Evolutionary conservation across 2,113 vertebrate species (phyloP).

Genomic region (Pithys albifrons): DNA sequence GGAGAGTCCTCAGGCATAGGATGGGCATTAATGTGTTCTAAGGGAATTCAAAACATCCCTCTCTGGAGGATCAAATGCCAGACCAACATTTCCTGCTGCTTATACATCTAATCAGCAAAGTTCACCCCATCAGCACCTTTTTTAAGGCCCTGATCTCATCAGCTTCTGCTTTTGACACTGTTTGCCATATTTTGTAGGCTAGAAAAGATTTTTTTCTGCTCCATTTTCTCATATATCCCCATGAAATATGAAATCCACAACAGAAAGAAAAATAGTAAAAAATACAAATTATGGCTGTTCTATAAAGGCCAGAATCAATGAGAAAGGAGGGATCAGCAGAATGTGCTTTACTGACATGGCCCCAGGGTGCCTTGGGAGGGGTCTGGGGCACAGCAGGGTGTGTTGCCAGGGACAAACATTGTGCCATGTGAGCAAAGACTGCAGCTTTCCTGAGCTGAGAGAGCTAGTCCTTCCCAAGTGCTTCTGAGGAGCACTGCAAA

Average conservation of each 20-base stretch:
- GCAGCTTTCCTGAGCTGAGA: not conserved
- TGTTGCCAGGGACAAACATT: not conserved
- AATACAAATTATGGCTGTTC: not conserved
- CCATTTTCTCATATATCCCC: not conserved
- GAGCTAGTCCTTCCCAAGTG: not conserved
- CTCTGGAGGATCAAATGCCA: conserved; percentile 63
- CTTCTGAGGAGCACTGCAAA: not conserved
- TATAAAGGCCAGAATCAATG: not conserved
- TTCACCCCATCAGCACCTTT: conserved; percentile 62
- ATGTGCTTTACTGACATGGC: not conserved
- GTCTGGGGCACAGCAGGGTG: not conserved
- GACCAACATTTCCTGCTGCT: conserved; percentile 36
- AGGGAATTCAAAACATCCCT: conserved; percentile 53
- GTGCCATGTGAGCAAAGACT: not conserved
- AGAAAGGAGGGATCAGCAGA: not conserved
- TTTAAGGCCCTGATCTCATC: conserved; percentile 28
- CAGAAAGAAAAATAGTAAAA: not conserved
- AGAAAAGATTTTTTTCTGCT: not conserved
- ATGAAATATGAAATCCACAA: not conserved
- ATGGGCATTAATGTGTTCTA: conserved; percentile 61
- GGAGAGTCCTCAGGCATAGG: conserved; percentile 16
- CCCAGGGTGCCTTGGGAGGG: not conserved
- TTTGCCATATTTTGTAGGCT: not conserved
- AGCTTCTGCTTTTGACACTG: not conserved
- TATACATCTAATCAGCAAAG: conserved; percentile 55